These are phyloP conservation scores for Caracal caracal DNA, from an alignment of 2,113 vertebrate species.

Conservation along the genomic window DNA sequence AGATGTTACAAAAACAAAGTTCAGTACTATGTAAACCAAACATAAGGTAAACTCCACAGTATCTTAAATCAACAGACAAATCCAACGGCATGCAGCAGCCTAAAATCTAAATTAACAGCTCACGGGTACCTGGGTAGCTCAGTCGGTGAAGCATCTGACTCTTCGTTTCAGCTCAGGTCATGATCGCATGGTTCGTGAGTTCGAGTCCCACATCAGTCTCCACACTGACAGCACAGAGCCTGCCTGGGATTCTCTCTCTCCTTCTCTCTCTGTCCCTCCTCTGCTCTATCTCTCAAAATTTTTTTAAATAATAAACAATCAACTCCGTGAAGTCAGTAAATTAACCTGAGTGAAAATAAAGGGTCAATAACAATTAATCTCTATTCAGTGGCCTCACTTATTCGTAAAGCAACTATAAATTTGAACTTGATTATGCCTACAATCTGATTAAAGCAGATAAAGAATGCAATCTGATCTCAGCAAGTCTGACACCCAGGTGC, in stretches of 20 bases:
- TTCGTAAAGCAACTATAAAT: conserved; percentile 79
- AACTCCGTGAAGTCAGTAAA: conserved; percentile 64
- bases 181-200: too few species aligned
- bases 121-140: too few species aligned
- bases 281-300: too few species aligned
- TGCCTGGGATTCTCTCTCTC: too few species aligned
- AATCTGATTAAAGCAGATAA: conserved; percentile 74
- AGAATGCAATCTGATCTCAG: conserved; percentile 67
- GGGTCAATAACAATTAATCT: conserved; percentile 71
- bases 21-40: neutral
- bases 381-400: conserved; percentile 72
- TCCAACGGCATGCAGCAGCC: conserved; percentile 31
- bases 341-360: conserved; percentile 73
- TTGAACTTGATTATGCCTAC: conserved; percentile 67
- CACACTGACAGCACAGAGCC: too few species aligned
- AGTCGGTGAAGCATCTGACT: too few species aligned
- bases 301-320: too few species aligned
- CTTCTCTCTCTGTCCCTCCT: too few species aligned
- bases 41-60: neutral
- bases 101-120: conserved; percentile 14
- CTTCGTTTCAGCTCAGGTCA: too few species aligned
- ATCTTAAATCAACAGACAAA: conserved; percentile 38
- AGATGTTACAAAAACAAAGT: neutral
- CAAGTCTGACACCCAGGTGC: conserved; percentile 66
- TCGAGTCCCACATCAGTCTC: too few species aligned